Percentiles rank a stretch among this genome's conserved stretches.
Conservation (phyloP, 1,140 invertebrate genomes). For the Phocides pigmalion region DNA sequence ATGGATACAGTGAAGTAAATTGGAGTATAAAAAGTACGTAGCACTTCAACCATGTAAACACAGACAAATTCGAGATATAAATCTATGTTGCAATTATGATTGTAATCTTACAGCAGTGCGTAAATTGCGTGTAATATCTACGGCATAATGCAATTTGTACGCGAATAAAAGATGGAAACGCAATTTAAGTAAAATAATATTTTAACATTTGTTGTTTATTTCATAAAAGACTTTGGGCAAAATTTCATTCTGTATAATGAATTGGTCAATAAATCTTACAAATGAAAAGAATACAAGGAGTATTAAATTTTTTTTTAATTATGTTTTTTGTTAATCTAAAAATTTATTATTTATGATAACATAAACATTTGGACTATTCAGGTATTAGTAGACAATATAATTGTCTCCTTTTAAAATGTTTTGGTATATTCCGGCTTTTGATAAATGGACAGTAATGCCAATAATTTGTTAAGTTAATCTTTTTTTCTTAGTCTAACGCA, state of each 20-base stretch:
- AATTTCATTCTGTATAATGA: no score
- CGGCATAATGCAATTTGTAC: conserved; percentile 12
- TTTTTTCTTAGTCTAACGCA: conserved; percentile 1
- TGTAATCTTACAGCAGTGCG: conserved; percentile 17
- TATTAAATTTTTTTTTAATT: no score
- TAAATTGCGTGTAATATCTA: conserved; percentile 15
- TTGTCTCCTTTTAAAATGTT: no score
- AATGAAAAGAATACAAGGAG: no score
- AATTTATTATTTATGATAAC: no score
- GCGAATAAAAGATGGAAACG: background rate
- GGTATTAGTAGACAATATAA: no score
- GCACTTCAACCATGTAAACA: conserved; percentile 14
- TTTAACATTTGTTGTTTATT: background rate
- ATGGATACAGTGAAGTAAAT: conserved; percentile 4
- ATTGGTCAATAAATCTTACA: no score
- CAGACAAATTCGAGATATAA: conserved; percentile 29
- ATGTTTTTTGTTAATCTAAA: no score
- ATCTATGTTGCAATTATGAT: conserved; percentile 24
- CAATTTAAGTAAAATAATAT: conserved; percentile 4
- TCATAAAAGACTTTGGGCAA: no score
- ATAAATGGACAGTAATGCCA: no score
- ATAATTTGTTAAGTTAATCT: background rate
- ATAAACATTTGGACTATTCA: no score
- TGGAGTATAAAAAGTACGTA: conserved; percentile 6
- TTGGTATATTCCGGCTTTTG: no score